Conservation (phyloP, 1,140 invertebrate genomes). For the Drosophila seguyi region DNA sequence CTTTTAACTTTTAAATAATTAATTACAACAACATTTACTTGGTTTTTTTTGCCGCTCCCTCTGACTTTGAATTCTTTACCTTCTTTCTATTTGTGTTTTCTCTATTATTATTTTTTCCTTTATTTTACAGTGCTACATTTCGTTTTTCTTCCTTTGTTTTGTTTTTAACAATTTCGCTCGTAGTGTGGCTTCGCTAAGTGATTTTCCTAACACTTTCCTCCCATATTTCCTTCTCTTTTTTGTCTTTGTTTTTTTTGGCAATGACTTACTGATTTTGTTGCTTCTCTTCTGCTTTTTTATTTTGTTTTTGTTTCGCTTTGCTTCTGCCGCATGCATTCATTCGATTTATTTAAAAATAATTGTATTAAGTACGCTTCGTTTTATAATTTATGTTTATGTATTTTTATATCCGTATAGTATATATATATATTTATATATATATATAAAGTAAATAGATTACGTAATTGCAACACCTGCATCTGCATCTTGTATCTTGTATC, state of each 20-base stretch:
- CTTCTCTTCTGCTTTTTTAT: constrained; percentile 27
- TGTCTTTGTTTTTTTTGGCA: constrained; percentile 60
- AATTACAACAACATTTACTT: constrained; percentile 79
- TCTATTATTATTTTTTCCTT: constrained; percentile 24
- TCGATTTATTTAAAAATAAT: constrained; percentile 65
- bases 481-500: constrained; percentile 1
- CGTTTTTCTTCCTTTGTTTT: constrained; percentile 38
- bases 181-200: constrained; percentile 34
- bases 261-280: constrained; percentile 80
- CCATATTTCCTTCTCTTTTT: constrained; percentile 1
- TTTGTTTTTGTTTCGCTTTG: constrained; percentile 11
- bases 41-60: constrained; percentile 2
- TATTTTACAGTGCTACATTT: constrained; percentile 68
- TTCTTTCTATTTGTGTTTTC: constrained; percentile 15
- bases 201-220: constrained; percentile 17
- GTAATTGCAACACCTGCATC: constrained; percentile 74
- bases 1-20: constrained; percentile 55
- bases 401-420: constrained; percentile 67
- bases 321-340: constrained; percentile 8
- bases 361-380: constrained; percentile 59
- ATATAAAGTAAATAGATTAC: constrained; percentile 82
- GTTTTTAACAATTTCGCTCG: constrained; percentile 43
- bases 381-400: constrained; percentile 71
- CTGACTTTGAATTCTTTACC: background rate
- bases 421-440: constrained; percentile 45